Conservation (phyloP, 2,888 invertebrate genomes). For the Fragum whitleyi region DNA sequence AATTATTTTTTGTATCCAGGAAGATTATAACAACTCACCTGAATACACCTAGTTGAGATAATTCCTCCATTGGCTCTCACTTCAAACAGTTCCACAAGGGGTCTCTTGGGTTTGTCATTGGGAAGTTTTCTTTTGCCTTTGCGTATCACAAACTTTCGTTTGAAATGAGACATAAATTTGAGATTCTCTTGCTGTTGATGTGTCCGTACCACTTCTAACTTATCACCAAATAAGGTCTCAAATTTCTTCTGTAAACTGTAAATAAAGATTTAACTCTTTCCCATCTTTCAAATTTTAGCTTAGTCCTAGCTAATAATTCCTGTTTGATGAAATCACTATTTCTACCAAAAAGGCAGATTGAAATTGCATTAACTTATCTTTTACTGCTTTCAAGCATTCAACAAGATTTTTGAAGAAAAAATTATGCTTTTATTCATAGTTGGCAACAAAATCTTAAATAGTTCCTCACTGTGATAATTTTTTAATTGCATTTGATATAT, state of each 20-base stretch:
- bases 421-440: too few species aligned
- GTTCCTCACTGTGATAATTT: too few species aligned
- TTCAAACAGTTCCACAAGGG: slow-evolving; percentile 93
- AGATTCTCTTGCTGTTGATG: slow-evolving; percentile 99
- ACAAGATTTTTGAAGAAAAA: too few species aligned
- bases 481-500: too few species aligned
- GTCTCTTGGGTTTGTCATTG: slow-evolving; percentile 70
- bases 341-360: too few species aligned
- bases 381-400: too few species aligned
- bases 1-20: too few species aligned
- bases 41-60: slow-evolving; percentile 95
- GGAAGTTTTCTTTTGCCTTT: slow-evolving; percentile 77
- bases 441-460: too few species aligned
- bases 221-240: slow-evolving; percentile 94
- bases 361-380: too few species aligned
- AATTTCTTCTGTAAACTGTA: slow-evolving; percentile 94
- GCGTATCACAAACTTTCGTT: slow-evolving; percentile 96
- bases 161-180: slow-evolving; percentile 98
- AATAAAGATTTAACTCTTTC: background rate
- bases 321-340: too few species aligned
- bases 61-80: slow-evolving; percentile 98
- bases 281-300: background rate
- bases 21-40: slow-evolving; percentile 84
- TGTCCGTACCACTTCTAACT: slow-evolving; percentile 96
- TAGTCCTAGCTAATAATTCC: too few species aligned